phyloP scores from a whole-genome alignment of 2,113 vertebrate genomes.

The Toxostoma redivivum region DNA sequence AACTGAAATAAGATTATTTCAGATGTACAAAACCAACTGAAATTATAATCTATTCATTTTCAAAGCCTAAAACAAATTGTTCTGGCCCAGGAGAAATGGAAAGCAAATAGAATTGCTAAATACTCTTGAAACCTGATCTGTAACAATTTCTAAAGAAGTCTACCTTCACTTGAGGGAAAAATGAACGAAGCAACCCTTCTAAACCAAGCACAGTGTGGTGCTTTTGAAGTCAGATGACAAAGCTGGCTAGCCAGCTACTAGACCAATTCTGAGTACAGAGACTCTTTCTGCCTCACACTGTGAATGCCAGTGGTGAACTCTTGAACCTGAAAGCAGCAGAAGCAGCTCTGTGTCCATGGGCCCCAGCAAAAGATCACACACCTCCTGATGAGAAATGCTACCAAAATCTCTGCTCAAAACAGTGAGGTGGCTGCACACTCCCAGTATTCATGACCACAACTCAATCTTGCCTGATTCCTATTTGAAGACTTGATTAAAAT shows the following conservation, averaged over 20 bases:
- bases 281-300: fast-evolving
- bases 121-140: neutral
- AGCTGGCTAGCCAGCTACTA: neutral
- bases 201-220: neutral
- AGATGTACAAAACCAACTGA: neutral
- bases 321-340: neutral
- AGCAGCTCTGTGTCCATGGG: neutral
- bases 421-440: neutral
- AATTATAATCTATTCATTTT: neutral
- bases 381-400: neutral
- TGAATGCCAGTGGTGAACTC: neutral
- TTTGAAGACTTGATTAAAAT: neutral
- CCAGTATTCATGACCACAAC: neutral
- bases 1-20: neutral
- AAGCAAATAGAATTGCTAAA: neutral
- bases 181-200: neutral
- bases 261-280: neutral
- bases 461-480: neutral
- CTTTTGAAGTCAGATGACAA: neutral
- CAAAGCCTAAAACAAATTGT: neutral
- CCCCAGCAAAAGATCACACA: neutral
- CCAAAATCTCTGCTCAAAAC: neutral
- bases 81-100: neutral
- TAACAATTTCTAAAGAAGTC: neutral
- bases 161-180: neutral